A percentile compares a stretch with the other conserved stretches of the same genome.
These are phyloP conservation scores for Zalophus californianus DNA, from an alignment of 2,797 vertebrate species.

Conservation along the genomic window DNA sequence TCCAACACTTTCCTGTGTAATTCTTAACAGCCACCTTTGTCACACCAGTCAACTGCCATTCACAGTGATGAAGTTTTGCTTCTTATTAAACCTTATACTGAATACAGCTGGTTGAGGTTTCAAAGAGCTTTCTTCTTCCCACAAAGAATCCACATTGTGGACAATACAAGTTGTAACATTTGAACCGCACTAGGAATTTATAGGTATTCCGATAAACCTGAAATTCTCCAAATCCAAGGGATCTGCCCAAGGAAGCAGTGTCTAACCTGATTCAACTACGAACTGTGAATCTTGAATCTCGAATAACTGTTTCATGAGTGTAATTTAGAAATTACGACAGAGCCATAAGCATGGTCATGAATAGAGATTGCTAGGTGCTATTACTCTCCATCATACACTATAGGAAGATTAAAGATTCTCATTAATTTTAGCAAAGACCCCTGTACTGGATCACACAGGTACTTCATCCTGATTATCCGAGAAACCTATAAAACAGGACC, in stretches of 20 bases:
- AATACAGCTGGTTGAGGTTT: background rate
- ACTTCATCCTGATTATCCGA: background rate
- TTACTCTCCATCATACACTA: background rate
- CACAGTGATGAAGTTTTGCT: background rate
- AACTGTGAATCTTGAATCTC: slow-evolving; percentile 53
- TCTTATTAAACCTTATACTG: background rate
- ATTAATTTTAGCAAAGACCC: background rate
- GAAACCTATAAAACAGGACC: background rate
- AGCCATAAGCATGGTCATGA: background rate
- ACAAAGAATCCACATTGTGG: background rate
- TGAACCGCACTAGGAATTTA: slow-evolving; percentile 1
- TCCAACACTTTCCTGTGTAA: background rate
- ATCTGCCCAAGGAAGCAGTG: background rate
- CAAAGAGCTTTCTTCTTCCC: background rate
- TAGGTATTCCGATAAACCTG: background rate
- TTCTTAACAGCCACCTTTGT: background rate
- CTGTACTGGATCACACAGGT: background rate
- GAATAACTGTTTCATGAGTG: slow-evolving; percentile 9
- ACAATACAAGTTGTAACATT: background rate
- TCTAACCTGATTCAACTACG: background rate
- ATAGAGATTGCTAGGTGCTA: background rate
- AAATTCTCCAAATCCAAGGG: slow-evolving; percentile 17
- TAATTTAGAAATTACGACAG: background rate
- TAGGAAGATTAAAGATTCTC: background rate
- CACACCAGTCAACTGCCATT: background rate